A percentile compares a stretch with the other conserved stretches of the same genome.
These are phyloP conservation scores for Minunthozetes semirufus DNA, from an alignment of 2,888 invertebrate species.

Conservation along the genomic window DNA sequence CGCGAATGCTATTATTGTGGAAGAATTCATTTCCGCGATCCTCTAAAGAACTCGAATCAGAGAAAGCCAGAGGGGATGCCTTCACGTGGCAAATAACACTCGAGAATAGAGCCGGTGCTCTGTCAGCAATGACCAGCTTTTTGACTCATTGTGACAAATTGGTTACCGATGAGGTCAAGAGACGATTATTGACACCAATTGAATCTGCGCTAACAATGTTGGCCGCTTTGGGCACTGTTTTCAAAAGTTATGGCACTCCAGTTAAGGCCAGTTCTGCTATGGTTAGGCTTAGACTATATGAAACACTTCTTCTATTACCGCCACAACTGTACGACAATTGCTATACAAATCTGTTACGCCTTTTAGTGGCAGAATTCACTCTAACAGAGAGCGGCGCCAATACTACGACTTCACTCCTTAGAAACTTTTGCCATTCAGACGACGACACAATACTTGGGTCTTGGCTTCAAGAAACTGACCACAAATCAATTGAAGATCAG, in stretches of 20 bases:
- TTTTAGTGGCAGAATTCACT: slow-evolving; percentile 88
- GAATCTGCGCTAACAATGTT: slow-evolving; percentile 93
- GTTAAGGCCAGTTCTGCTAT: slow-evolving; percentile 89
- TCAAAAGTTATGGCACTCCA: slow-evolving; percentile 82
- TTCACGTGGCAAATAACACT: slow-evolving; percentile 99
- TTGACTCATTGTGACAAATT: slow-evolving; percentile 82
- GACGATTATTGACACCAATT: slow-evolving; percentile 78
- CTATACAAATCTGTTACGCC: slow-evolving; percentile 77
- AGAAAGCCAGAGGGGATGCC: slow-evolving; percentile 89
- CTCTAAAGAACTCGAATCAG: slow-evolving; percentile 90
- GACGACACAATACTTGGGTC: slow-evolving; percentile 87
- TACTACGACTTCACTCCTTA: slow-evolving; percentile 74
- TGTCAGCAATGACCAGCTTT: slow-evolving; percentile 91
- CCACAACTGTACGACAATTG: slow-evolving; percentile 73
- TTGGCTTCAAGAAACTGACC: slow-evolving; percentile 93
- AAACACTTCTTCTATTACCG: slow-evolving; percentile 69
- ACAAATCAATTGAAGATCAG: slow-evolving; percentile 94
- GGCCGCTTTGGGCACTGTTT: slow-evolving; percentile 72
- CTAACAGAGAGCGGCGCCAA: slow-evolving; percentile 86
- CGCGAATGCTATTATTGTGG: slow-evolving; percentile 90
- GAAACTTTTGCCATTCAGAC: slow-evolving; percentile 75
- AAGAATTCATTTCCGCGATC: slow-evolving; percentile 95
- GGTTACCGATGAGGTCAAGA: slow-evolving; percentile 81
- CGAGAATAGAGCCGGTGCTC: slow-evolving; percentile 90
- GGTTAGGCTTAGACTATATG: slow-evolving; percentile 84